A percentile compares a stretch with the other conserved stretches of the same genome.
Conservation (phyloP, 23 tunicate species). For the Halocynthia roretzi region DNA sequence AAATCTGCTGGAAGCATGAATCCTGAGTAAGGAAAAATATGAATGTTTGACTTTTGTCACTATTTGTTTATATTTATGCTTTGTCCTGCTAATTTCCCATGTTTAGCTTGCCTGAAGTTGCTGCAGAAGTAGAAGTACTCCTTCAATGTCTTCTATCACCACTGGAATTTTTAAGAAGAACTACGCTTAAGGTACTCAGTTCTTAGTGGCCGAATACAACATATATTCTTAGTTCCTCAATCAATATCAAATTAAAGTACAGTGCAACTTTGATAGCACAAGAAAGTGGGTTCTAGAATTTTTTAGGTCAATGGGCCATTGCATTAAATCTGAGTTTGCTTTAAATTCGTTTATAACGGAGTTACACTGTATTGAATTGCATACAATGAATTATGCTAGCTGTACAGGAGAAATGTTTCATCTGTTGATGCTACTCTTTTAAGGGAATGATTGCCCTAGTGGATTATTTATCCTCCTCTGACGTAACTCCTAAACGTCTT, state of each 20-base stretch:
- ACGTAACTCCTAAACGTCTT: constrained; percentile 12
- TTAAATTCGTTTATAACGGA: no score
- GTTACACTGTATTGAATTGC: no score
- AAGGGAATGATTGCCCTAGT: no score
- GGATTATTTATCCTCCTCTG: no score
- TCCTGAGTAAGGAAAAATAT: not conserved
- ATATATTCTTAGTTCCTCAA: not conserved
- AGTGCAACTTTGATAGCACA: no score
- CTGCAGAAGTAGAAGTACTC: constrained; percentile 40
- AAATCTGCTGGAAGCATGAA: constrained; percentile 17
- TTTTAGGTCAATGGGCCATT: no score
- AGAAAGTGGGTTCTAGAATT: no score
- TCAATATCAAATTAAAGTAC: not conserved
- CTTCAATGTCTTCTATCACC: constrained; percentile 58
- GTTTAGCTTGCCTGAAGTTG: constrained; percentile 13
- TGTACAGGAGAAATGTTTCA: no score
- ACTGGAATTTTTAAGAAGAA: constrained; percentile 15
- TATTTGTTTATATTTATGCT: not conserved
- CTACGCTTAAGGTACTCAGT: constrained; percentile 39
- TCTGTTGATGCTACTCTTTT: no score
- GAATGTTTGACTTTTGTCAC: not conserved
- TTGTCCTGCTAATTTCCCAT: not conserved
- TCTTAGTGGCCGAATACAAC: not conserved
- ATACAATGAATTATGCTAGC: no score
- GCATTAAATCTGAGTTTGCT: no score